A percentile compares a stretch with the other conserved stretches of the same genome.
Conservation (phyloP, 2,113 vertebrate genomes). For the Alectura lathami region DNA sequence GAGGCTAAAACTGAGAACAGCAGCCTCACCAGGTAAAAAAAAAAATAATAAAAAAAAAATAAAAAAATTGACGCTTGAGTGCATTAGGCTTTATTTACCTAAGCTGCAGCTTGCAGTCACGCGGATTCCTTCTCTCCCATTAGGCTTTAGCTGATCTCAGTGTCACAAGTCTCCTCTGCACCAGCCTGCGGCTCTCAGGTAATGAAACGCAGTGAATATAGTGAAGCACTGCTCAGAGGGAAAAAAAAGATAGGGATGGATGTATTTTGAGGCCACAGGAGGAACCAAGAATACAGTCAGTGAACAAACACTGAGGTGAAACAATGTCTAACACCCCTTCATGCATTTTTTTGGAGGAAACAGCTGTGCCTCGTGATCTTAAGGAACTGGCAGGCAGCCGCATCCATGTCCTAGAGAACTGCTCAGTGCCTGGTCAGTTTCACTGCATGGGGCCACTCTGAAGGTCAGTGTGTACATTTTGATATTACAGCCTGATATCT, state of each 20-base stretch:
- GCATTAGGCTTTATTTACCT: neutral
- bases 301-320: neutral
- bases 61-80: neutral
- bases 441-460: neutral
- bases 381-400: neutral
- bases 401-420: neutral
- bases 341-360: neutral
- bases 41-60: neutral
- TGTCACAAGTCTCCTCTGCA: conserved; percentile 43
- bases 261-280: neutral
- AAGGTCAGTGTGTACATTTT: neutral
- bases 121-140: conserved; percentile 4
- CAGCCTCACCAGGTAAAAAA: neutral
- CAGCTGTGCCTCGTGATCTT: neutral
- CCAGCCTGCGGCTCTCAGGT: conserved; percentile 40
- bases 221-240: neutral
- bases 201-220: neutral
- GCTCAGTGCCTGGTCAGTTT: neutral
- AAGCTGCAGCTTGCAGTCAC: neutral
- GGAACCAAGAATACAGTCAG: neutral
- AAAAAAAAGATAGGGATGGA: neutral
- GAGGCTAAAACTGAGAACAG: neutral
- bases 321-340: neutral
- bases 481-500: neutral
- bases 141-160: conserved; percentile 38